Percentiles rank a stretch among this genome's conserved stretches.
phyloP scores from a whole-genome alignment of 2,113 vertebrate species.

The Dendrocopos noguchii region DNA sequence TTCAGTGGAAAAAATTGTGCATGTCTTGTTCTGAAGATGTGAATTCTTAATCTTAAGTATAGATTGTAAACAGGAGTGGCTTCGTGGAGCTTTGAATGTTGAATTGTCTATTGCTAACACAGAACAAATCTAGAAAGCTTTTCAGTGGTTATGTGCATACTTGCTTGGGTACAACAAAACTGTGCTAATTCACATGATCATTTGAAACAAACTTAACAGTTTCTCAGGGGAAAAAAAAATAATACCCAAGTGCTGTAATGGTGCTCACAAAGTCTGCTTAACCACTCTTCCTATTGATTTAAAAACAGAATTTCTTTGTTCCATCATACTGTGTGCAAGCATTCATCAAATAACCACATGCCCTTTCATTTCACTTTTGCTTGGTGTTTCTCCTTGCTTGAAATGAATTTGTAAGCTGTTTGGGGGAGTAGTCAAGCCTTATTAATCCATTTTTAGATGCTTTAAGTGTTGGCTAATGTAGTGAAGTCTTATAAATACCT shows the following conservation, averaged over 20 bases:
- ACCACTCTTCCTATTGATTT: conserved; percentile 27
- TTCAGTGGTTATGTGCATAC: neutral
- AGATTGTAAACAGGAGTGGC: neutral
- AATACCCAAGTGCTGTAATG: neutral
- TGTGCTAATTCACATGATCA: neutral
- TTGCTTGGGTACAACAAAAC: neutral
- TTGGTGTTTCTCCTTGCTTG: neutral
- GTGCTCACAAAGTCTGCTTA: neutral
- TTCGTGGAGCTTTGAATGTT: neutral
- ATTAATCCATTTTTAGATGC: neutral
- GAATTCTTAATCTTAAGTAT: neutral
- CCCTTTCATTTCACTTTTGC: conserved; percentile 6
- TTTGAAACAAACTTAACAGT: neutral
- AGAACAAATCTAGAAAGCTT: neutral
- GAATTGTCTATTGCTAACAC: neutral
- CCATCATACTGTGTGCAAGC: neutral
- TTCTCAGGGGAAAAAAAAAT: neutral
- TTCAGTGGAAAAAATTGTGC: fast-evolving
- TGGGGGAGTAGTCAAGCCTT: neutral
- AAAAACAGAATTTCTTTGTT: conserved; percentile 52
- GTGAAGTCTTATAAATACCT: neutral
- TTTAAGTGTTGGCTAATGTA: neutral
- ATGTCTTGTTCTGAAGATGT: neutral
- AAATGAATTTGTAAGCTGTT: neutral
- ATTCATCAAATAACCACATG: conserved; percentile 18